Conservation (phyloP, 2,113 vertebrate species). For the Scomber japonicus region DNA sequence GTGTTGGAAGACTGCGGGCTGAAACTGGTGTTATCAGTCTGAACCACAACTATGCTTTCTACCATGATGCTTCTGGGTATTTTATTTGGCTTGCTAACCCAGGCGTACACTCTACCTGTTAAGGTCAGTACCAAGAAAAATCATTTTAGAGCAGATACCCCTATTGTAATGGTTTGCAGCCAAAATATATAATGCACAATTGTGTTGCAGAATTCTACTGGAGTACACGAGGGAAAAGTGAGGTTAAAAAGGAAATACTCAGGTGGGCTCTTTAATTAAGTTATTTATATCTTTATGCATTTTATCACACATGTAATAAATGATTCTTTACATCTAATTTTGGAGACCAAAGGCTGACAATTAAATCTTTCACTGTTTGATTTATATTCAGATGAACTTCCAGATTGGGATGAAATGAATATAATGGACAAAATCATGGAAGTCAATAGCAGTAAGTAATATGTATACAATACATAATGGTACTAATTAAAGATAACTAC, state of each 20-base stretch:
- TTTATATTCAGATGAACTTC: constrained; percentile 63
- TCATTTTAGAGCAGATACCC: background rate
- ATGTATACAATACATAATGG: background rate
- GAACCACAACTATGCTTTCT: constrained; percentile 67
- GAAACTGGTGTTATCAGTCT: constrained; percentile 22
- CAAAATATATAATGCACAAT: constrained; percentile 1
- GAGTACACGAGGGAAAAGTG: constrained; percentile 62
- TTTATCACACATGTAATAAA: background rate
- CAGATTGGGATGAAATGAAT: constrained; percentile 72
- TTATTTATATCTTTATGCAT: background rate
- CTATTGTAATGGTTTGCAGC: constrained; percentile 8
- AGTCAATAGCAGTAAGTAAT: constrained; percentile 79
- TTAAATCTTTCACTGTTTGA: constrained; percentile 2
- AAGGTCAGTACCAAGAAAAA: constrained; percentile 72
- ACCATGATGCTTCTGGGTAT: constrained; percentile 61
- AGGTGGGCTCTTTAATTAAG: constrained; percentile 59
- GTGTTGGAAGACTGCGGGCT: constrained; percentile 31
- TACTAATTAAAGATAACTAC: background rate
- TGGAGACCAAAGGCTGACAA: background rate
- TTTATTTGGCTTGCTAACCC: constrained; percentile 62
- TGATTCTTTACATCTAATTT: background rate
- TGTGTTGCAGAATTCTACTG: constrained; percentile 78
- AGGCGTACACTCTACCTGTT: constrained; percentile 70
- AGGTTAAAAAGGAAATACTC: constrained; percentile 79
- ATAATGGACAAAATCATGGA: constrained; percentile 84